Evolutionary conservation across 2,888 invertebrate species (phyloP).

Genomic region (Sturmia bella): DNA sequence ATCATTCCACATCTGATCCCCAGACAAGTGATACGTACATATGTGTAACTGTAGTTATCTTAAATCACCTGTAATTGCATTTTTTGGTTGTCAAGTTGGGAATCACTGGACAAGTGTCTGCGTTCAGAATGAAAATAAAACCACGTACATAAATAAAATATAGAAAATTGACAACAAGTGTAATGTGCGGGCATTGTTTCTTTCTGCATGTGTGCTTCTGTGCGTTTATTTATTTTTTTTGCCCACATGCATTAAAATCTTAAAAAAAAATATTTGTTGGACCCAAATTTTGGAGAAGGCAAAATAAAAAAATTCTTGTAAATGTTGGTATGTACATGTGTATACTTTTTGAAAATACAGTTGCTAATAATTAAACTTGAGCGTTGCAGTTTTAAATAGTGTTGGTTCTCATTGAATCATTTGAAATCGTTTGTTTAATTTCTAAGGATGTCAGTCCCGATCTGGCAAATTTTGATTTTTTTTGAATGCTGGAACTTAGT

Average conservation of each 20-base stretch:
- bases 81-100: neutral
- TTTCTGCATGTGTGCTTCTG: slow-evolving; percentile 10
- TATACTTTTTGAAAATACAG: too few relatives aligned
- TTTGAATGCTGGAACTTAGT: too few relatives aligned
- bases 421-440: too few relatives aligned
- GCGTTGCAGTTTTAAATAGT: too few relatives aligned
- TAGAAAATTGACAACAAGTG: slow-evolving; percentile 65
- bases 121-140: slow-evolving; percentile 6
- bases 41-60: too few relatives aligned
- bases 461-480: too few relatives aligned
- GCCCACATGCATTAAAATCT: slow-evolving; percentile 52
- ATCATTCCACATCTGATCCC: too few relatives aligned
- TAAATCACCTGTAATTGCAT: neutral
- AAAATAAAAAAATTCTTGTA: slow-evolving; percentile 40
- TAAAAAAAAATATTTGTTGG: slow-evolving; percentile 35
- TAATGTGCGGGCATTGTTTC: slow-evolving; percentile 54
- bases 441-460: too few relatives aligned
- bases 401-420: too few relatives aligned
- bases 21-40: too few relatives aligned
- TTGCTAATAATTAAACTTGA: too few relatives aligned
- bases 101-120: slow-evolving; percentile 6
- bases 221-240: slow-evolving; percentile 36
- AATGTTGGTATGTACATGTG: slow-evolving; percentile 11
- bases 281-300: slow-evolving; percentile 51
- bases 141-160: slow-evolving; percentile 27